phyloP scores from a whole-genome alignment of 1,140 invertebrate species.

The Branchinecta lynchi region DNA sequence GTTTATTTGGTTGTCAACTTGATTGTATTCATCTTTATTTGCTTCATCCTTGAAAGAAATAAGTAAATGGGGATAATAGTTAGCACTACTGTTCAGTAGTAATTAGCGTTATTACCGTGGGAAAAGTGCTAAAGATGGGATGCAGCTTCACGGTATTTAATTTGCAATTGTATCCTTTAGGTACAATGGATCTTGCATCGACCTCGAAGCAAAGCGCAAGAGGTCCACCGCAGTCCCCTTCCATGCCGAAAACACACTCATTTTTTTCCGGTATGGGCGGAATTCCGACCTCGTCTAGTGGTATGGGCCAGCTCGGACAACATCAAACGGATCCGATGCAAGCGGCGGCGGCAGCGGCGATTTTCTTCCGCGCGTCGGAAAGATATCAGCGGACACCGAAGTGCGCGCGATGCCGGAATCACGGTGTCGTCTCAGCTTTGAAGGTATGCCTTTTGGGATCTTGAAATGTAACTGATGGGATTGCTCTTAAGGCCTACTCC shows the following conservation, averaged over 20 bases:
- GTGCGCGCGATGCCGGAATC: slow-evolving; percentile 93
- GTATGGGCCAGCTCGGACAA: neutral
- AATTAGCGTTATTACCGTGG: too few species aligned
- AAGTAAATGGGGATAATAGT: too few species aligned
- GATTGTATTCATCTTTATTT: too few species aligned
- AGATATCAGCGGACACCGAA: slow-evolving; percentile 95
- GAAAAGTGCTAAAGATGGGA: too few species aligned
- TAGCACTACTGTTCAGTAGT: too few species aligned
- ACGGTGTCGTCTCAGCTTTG: slow-evolving; percentile 91
- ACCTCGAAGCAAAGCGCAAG: neutral
- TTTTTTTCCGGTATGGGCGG: neutral
- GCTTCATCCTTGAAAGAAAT: too few species aligned
- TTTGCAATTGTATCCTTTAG: too few species aligned
- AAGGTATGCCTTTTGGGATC: slow-evolving; percentile 37
- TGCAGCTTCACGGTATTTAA: too few species aligned
- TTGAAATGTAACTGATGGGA: too few species aligned
- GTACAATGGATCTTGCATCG: neutral
- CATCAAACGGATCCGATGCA: slow-evolving; percentile 11
- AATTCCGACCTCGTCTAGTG: neutral
- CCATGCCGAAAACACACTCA: neutral
- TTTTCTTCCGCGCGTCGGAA: slow-evolving; percentile 60
- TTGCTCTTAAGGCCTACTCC: too few species aligned
- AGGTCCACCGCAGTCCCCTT: neutral
- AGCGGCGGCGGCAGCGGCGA: slow-evolving; percentile 23
- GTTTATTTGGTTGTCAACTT: too few species aligned